phyloP scores from a whole-genome alignment of 2,888 invertebrate genomes.

The Alloscopus bannaensis region DNA sequence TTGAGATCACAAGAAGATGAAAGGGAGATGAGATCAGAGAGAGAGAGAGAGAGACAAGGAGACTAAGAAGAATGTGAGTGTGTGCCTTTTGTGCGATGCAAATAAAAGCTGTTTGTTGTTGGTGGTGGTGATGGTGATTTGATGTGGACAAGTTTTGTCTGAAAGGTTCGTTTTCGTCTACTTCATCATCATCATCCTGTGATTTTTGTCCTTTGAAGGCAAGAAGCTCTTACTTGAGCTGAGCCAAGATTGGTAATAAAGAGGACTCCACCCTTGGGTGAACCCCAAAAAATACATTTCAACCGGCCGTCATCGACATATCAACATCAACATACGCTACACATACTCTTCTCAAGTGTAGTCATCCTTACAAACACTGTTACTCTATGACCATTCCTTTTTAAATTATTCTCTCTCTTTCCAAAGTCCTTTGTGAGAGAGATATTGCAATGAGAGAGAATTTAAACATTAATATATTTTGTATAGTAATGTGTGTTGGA shows the following conservation, averaged over 20 bases:
- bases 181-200: conserved; percentile 42
- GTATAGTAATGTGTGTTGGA: too few relatives aligned
- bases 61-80: too few relatives aligned
- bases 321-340: conserved; percentile 6
- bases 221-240: conserved; percentile 56
- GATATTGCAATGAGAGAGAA: too few relatives aligned
- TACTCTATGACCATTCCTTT: too few relatives aligned
- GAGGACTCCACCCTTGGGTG: conserved; percentile 67
- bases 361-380: conserved; percentile 8
- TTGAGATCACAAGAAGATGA: too few relatives aligned
- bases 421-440: not conserved
- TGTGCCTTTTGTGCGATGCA: too few relatives aligned
- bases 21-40: too few relatives aligned
- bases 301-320: conserved; percentile 36
- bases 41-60: too few relatives aligned
- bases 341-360: not conserved
- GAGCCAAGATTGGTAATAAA: conserved; percentile 67
- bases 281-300: conserved; percentile 50
- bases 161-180: conserved; percentile 2
- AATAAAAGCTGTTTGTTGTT: too few relatives aligned
- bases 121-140: not conserved
- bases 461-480: too few relatives aligned
- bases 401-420: too few relatives aligned
- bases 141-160: conserved; percentile 24
- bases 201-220: conserved; percentile 69